These are phyloP conservation scores for Lagopus muta DNA, from an alignment of 2,113 vertebrate genomes.

Conservation along the genomic window DNA sequence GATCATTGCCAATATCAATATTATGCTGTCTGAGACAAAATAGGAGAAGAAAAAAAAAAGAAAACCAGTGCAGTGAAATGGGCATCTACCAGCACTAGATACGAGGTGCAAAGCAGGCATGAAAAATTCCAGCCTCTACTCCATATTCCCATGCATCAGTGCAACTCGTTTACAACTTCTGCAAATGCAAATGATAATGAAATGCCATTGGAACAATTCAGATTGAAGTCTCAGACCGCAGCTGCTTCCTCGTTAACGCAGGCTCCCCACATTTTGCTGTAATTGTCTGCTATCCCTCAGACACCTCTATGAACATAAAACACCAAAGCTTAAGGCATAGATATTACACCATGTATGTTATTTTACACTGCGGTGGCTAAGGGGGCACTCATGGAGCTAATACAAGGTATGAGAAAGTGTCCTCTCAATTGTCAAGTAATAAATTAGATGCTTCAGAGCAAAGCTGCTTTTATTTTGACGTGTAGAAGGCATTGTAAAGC, in stretches of 20 bases:
- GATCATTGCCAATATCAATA: neutral
- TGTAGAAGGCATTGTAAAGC: neutral
- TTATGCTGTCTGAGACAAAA: neutral
- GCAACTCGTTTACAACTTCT: neutral
- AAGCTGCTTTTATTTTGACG: neutral
- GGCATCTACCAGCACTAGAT: neutral
- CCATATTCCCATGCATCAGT: neutral
- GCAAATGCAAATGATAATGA: neutral
- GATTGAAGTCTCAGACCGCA: neutral
- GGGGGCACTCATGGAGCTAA: neutral
- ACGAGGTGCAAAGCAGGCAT: neutral
- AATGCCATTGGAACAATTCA: neutral
- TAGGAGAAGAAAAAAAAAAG: neutral
- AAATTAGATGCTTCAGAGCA: neutral
- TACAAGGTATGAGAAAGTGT: neutral
- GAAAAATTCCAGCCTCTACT: neutral
- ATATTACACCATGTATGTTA: neutral
- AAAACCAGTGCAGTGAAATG: neutral
- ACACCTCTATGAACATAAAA: fast-evolving
- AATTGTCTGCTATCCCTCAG: neutral
- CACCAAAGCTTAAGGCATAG: neutral
- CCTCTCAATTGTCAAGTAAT: too few species aligned
- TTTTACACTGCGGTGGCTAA: neutral
- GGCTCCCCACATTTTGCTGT: neutral
- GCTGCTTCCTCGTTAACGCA: neutral